Conservation (phyloP, 2,888 invertebrate species). For the Slavum lentiscoides region DNA sequence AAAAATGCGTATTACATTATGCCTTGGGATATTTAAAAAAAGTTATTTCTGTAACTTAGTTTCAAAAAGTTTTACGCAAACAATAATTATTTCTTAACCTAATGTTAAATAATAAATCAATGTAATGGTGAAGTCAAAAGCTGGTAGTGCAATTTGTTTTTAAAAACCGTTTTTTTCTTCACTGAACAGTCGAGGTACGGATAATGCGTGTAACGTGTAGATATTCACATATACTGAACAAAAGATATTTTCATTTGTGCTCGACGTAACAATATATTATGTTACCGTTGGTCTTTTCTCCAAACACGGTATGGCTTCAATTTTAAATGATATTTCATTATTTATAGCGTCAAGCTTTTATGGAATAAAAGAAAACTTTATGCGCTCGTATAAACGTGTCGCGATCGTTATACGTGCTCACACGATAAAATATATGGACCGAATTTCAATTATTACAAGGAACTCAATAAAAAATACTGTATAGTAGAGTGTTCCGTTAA, state of each 20-base stretch:
- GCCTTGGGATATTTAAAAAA: neutral
- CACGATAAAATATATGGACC: neutral
- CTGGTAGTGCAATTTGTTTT: too few species aligned
- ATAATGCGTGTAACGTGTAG: too few species aligned
- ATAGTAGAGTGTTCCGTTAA: neutral
- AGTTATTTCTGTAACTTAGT: neutral
- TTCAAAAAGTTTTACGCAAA: neutral
- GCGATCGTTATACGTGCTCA: slow-evolving; percentile 2
- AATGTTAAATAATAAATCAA: neutral
- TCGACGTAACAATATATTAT: neutral
- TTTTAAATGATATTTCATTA: slow-evolving; percentile 23
- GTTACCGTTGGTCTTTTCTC: neutral
- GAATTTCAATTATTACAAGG: neutral
- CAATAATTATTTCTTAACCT: neutral
- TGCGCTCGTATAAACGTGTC: slow-evolving; percentile 15
- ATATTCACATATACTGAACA: neutral
- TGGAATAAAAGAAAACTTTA: slow-evolving; percentile 15
- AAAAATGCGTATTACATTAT: neutral
- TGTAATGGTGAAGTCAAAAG: too few species aligned
- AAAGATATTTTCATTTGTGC: neutral
- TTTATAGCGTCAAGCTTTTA: slow-evolving; percentile 12
- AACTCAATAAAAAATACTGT: neutral
- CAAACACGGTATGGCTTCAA: neutral
- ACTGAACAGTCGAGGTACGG: too few species aligned
- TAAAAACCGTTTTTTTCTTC: too few species aligned